Evolutionary conservation across 2,797 vertebrate species (phyloP).

Genomic region (Cyclopterus lumpus): DNA sequence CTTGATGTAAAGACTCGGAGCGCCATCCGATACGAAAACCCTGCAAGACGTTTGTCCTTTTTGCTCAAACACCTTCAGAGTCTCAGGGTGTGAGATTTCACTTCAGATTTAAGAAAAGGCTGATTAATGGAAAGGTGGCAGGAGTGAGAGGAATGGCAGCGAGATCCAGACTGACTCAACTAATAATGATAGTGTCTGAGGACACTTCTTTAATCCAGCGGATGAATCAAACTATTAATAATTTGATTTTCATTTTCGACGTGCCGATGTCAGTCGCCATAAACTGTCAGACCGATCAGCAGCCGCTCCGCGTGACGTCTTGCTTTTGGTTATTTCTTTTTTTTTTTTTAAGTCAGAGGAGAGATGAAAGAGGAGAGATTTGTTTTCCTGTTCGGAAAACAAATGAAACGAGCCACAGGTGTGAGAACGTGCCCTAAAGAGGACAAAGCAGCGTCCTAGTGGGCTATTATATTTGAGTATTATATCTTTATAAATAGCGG

Average conservation of each 20-base stretch:
- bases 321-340: not conserved
- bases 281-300: not conserved
- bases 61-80: conserved; percentile 29
- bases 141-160: conserved; percentile 30
- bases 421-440: not conserved
- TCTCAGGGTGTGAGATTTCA: conserved; percentile 41
- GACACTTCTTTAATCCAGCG: conserved; percentile 2
- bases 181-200: conserved; percentile 46
- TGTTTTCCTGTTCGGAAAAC: too few species aligned
- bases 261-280: not conserved
- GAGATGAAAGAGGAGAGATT: too few species aligned
- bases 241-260: not conserved
- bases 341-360: not conserved
- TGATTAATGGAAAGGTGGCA: conserved; percentile 41
- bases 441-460: not conserved
- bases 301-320: not conserved
- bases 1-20: conserved; percentile 27
- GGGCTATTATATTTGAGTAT: not conserved
- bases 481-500: conserved; percentile 11
- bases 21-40: conserved; percentile 43
- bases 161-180: conserved; percentile 36
- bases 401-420: conserved; percentile 6
- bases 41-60: conserved; percentile 30
- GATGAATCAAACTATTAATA: conserved; percentile 17
- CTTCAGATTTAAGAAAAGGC: conserved; percentile 38